Base-by-base conservation (phyloP, 2,797 vertebrate species). In the Arrhamphus sclerolepis region DNA sequence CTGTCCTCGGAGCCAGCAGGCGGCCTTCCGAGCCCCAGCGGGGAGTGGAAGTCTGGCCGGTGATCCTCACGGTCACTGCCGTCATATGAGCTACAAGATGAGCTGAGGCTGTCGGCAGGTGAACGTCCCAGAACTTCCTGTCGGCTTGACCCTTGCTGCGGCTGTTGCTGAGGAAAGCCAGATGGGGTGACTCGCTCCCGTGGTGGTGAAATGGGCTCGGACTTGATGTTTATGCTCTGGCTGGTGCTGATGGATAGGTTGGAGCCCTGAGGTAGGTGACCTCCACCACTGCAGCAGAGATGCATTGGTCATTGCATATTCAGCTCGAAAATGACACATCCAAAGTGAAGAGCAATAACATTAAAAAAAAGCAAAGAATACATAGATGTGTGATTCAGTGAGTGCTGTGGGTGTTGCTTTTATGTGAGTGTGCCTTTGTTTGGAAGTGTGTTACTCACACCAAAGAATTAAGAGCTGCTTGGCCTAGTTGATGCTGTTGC, bases 401-500 rank as follows among this genome's bases (percentile, higher is more conserved):
- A 47, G 52, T n/a, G 57, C 52, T 54, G 62, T 56, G 13, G 81
- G 22, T 84, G 82, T 77, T 85, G 82, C 75, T 80, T 85, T 86
- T 64, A 81, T 82, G 75, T 61, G 81, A 86, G 81, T 81, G 82
- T 80, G 82, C 75, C 70, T 89, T 80, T 87, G 85, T 89, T 85
- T 83, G 75, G 52, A 68, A 79, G 77, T 73, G 82, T 79, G 83
- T 88, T 92, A 98, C 98, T 99, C 93, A 99, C 98, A 97, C 94
- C 75, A 99, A 94, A 82, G 97, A 97, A 94, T 94, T 97, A 93
- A 98, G 97, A 85, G 95, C 94, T 31, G 95, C 93, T 71, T 95
- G 97, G 86, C 95, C 95, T 56, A 98, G 90, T 80, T 97, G 97
- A 91, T 98, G 97, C 86, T 99, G 97, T 89, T 98, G 98, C 98